Conservation (phyloP, 2,797 vertebrate genomes). For the Galagoides demidoff region DNA sequence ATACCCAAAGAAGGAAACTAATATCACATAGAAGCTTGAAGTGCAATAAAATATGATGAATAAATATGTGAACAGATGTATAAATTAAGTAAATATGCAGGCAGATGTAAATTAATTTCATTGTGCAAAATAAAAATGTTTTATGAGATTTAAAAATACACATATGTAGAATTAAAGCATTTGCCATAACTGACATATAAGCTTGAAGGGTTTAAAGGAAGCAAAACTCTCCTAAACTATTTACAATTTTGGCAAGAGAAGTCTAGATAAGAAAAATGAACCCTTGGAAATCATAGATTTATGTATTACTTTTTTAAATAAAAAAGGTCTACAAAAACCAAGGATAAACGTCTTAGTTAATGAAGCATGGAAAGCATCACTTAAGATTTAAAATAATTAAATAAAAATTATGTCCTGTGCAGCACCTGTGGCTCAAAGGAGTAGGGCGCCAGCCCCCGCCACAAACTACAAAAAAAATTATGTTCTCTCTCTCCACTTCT, state of each 20-base stretch:
- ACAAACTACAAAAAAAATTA: not conserved
- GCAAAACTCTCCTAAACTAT: not conserved
- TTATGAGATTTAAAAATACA: not conserved
- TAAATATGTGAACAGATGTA: not conserved
- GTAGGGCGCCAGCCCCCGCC: no score
- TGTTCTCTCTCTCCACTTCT: not conserved
- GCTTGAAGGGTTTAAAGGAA: not conserved
- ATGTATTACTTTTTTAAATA: not conserved
- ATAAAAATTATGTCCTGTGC: no score
- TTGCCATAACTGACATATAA: not conserved
- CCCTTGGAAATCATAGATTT: not conserved
- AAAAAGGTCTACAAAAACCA: not conserved
- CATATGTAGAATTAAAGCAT: not conserved
- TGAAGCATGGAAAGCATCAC: not conserved
- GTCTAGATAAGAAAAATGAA: not conserved
- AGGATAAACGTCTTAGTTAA: not conserved
- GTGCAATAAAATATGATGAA: not conserved
- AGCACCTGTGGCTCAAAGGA: no score
- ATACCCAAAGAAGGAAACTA: not conserved
- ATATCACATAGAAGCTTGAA: not conserved
- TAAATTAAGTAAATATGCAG: not conserved
- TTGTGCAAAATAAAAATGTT: not conserved
- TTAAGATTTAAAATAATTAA: not conserved
- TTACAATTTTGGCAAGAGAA: not conserved
- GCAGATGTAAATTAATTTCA: not conserved